phyloP scores from a whole-genome alignment of 1,140 invertebrate genomes.

The Heliconius melpomene region DNA sequence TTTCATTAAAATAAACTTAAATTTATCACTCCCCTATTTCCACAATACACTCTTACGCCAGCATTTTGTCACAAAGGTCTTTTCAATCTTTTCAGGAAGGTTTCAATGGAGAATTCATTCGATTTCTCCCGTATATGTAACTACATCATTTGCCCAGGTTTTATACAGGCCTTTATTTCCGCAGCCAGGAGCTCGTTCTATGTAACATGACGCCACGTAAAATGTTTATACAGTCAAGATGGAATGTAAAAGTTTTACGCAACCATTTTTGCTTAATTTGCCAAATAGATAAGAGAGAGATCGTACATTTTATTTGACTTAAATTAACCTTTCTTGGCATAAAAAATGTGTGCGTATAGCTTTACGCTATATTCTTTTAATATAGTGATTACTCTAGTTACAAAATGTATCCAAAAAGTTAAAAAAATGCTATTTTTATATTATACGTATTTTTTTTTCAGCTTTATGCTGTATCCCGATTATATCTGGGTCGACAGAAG shows the following conservation, averaged over 20 bases:
- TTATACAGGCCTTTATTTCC: constrained; percentile 44
- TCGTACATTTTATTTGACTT: not conserved
- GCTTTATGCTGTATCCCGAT: too few species aligned
- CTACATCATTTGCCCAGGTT: constrained; percentile 42
- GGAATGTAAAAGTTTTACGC: constrained; percentile 27
- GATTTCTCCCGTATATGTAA: constrained; percentile 43
- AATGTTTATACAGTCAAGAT: constrained; percentile 30
- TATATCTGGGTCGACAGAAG: too few species aligned
- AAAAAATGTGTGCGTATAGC: too few species aligned
- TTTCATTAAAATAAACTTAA: not conserved
- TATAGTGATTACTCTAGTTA: too few species aligned
- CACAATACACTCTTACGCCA: constrained; percentile 36
- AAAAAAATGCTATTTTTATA: too few species aligned
- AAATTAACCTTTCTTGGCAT: not conserved
- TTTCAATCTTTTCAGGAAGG: constrained; percentile 40
- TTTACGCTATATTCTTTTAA: too few species aligned
- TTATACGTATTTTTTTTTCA: too few species aligned
- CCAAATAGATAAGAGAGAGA: not conserved
- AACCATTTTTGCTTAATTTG: constrained; percentile 16
- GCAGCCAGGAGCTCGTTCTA: constrained; percentile 30
- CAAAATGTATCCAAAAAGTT: too few species aligned
- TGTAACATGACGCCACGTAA: constrained; percentile 30
- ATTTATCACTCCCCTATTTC: constrained; percentile 5
- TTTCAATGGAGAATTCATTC: constrained; percentile 44
- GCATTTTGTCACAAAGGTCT: constrained; percentile 44